These are phyloP conservation scores for Mesochorus sp. DNA, from an alignment of 2,888 invertebrate species.

Conservation along the genomic window DNA sequence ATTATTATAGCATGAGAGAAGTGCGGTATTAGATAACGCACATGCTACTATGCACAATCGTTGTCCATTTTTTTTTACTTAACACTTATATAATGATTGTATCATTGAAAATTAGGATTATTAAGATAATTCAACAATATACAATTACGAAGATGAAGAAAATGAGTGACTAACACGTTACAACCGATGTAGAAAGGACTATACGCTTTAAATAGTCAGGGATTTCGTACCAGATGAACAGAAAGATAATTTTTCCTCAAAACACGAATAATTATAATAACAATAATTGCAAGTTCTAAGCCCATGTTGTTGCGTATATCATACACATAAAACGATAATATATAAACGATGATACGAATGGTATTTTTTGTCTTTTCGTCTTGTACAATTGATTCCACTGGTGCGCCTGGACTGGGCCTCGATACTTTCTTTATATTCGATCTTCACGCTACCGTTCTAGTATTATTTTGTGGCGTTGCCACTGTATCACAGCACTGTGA, in stretches of 20 bases:
- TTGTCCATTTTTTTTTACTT: conserved; percentile 26
- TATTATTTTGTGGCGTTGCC: conserved; percentile 36
- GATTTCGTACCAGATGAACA: conserved; percentile 24
- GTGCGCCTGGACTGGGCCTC: not conserved
- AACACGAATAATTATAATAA: conserved; percentile 33
- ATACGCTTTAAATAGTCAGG: conserved; percentile 23
- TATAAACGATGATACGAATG: conserved; percentile 45
- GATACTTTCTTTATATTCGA: not conserved
- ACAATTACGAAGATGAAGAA: conserved; percentile 14
- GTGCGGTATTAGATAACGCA: conserved; percentile 7
- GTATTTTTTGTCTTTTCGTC: not conserved
- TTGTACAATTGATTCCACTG: not conserved
- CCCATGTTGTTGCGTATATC: conserved; percentile 42
- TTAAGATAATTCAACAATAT: conserved; percentile 33
- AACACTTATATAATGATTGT: conserved; percentile 8
- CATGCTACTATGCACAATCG: conserved; percentile 39
- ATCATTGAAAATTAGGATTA: not conserved
- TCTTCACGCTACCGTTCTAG: conserved; percentile 50
- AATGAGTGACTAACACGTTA: conserved; percentile 10
- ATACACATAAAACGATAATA: conserved; percentile 42
- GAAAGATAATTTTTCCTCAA: conserved; percentile 13
- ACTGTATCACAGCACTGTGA: conserved; percentile 27
- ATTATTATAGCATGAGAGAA: not conserved
- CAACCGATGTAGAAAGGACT: not conserved
- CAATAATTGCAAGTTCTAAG: conserved; percentile 22